Evolutionary conservation across 2,113 vertebrate species (phyloP), one percentile per base, ranked within the genome.

Genomic region (Zosterops japonicus): DNA sequence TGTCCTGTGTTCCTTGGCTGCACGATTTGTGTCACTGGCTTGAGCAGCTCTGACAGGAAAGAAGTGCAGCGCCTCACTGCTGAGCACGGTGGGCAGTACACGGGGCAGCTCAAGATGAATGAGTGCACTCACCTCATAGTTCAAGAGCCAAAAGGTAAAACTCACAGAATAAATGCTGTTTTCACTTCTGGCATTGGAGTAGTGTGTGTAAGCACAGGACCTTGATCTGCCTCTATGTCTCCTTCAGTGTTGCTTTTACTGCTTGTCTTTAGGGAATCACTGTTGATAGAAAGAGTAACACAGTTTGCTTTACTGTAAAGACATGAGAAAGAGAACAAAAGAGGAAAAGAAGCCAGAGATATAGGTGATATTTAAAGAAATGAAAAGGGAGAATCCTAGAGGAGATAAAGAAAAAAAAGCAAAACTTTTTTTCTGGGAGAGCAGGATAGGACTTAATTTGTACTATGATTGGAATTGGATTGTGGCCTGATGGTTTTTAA

Each of bases 91-190:
- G 99, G 98, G 50, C 98, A 94, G 5, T 99, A 99, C 71, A 98
- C 98, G 0, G 99, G 99, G 39, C 99, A 99, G 83, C 98, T 99
- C 72, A 99, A 99, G 96, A 99, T 99, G 98, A 99, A 99, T 8
- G 99, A 99, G 52, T 99, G 99, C 46, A 99, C 99, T 47, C 99
- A 99, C 75, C 99, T 99, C 87, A 99, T 99, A 33, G 99, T 99
- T 78, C 98, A 98, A 29, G 99, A 99, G 91, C 98, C 99, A 53
- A 98, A 98, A 98, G 99, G 99, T 99, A 96, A 86, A 59, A 31
- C 49, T 46, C 67, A 11, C 10, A 28, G 74, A 60, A 13, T 47
- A 63, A 72, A 76, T 23, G 31, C 11, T 53, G 3, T 25, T 90
- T 64, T 46, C 14, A 3, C 5, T 69, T 65, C 41, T 85, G 42